A percentile compares a stretch with the other conserved stretches of the same genome.
Evolutionary conservation across 2,797 vertebrate genomes (phyloP).

Genomic region (Rhabdomys pumilio): DNA sequence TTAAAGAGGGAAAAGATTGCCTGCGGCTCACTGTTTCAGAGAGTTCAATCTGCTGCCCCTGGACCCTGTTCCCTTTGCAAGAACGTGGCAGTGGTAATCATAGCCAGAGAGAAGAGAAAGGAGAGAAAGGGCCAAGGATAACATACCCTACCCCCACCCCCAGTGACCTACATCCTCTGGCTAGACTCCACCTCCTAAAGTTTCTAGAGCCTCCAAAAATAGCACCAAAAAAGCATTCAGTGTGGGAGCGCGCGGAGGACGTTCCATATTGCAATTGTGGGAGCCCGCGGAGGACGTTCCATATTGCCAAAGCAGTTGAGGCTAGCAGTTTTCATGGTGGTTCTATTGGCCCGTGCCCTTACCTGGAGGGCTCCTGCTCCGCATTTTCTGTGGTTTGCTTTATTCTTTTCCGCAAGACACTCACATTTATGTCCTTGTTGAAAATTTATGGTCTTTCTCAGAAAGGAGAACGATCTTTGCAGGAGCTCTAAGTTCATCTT

Average conservation of each 20-base stretch:
- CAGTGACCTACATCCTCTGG: neutral
- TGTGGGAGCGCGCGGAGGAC: neutral
- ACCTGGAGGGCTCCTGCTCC: neutral
- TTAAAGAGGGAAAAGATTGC: neutral
- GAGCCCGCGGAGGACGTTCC: neutral
- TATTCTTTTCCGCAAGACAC: neutral
- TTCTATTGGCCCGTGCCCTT: neutral
- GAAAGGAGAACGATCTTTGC: slow-evolving; percentile 8
- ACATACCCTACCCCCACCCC: neutral
- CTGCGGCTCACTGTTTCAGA: neutral
- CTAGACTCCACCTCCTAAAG: neutral
- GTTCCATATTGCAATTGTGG: neutral
- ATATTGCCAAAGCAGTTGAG: neutral
- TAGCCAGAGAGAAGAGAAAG: neutral
- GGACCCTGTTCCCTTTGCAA: neutral
- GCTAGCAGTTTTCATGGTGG: neutral
- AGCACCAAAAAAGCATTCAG: neutral
- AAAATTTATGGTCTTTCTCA: slow-evolving; percentile 39
- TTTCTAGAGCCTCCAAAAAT: neutral
- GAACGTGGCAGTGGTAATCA: neutral
- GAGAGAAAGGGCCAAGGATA: neutral
- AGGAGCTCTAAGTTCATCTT: neutral
- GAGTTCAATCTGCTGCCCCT: neutral
- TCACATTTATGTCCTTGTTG: neutral
- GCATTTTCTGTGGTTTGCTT: neutral